Evolutionary conservation across 2,797 vertebrate species (phyloP).

Genomic region (Hypotaenidia philippensis): DNA sequence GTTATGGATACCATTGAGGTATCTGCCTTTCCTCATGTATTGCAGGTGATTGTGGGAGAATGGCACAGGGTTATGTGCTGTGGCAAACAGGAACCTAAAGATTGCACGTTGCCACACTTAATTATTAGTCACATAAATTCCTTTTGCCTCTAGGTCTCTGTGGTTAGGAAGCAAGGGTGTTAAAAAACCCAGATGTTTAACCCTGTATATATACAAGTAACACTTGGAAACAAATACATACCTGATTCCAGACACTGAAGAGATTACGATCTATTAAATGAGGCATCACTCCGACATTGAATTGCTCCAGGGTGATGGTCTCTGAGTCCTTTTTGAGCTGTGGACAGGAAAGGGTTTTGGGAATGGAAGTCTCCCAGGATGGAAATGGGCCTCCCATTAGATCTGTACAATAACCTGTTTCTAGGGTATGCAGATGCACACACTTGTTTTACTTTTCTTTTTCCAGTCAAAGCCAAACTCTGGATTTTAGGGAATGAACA

Average conservation of each 20-base stretch:
- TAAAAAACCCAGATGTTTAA: background rate
- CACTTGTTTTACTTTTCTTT: background rate
- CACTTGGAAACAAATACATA: conserved; percentile 1
- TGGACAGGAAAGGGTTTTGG: background rate
- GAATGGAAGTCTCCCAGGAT: background rate
- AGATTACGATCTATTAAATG: background rate
- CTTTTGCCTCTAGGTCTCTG: conserved; percentile 20
- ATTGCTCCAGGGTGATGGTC: background rate
- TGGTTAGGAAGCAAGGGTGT: conserved; percentile 1
- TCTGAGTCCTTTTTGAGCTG: background rate
- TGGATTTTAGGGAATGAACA: background rate
- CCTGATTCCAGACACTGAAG: background rate
- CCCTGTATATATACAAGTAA: background rate
- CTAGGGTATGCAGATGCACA: background rate
- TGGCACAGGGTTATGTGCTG: conserved; percentile 14
- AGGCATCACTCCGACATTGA: background rate
- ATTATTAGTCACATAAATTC: conserved; percentile 41
- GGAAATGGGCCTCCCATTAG: background rate
- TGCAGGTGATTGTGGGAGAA: conserved; percentile 39
- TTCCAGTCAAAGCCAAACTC: background rate
- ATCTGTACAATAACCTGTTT: background rate
- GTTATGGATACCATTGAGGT: conserved; percentile 49
- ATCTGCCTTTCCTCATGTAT: conserved; percentile 13
- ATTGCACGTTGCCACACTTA: conserved; percentile 43
- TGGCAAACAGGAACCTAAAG: conserved; percentile 66